phyloP scores from a whole-genome alignment of 2,888 invertebrate genomes.

The Anodontia alba region DNA sequence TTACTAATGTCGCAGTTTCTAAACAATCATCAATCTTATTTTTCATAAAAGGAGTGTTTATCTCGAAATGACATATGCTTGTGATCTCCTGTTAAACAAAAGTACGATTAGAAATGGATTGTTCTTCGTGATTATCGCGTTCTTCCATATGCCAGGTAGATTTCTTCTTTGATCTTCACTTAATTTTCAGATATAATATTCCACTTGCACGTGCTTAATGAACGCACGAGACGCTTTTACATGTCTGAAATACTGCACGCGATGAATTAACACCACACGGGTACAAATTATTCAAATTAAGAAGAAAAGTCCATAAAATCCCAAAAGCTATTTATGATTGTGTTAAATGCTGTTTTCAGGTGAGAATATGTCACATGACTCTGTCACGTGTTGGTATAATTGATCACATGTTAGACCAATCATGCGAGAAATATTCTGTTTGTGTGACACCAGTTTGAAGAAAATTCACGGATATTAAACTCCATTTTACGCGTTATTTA shows the following conservation, averaged over 20 bases:
- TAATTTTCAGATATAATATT: slow-evolving; percentile 10
- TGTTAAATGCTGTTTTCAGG: slow-evolving; percentile 7
- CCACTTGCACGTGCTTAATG: slow-evolving; percentile 14
- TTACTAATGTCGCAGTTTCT: too few species aligned
- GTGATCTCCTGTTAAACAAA: background rate
- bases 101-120: slow-evolving; percentile 1
- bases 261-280: background rate
- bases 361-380: slow-evolving; percentile 3
- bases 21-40: background rate
- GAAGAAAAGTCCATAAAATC: background rate
- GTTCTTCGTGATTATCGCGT: background rate
- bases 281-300: slow-evolving; percentile 8
- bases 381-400: slow-evolving; percentile 1
- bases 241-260: background rate
- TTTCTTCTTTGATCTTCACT: slow-evolving; percentile 4
- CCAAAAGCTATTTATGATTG: background rate
- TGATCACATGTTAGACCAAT: background rate
- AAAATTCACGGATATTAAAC: slow-evolving; percentile 6
- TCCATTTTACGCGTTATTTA: background rate
- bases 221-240: slow-evolving; percentile 14
- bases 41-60: background rate
- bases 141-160: slow-evolving; percentile 11
- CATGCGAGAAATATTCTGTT: background rate
- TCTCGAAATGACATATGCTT: background rate
- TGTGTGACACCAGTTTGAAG: background rate